These are phyloP conservation scores for Mastomys coucha DNA, from an alignment of 2,113 vertebrate genomes.

Conservation along the genomic window DNA sequence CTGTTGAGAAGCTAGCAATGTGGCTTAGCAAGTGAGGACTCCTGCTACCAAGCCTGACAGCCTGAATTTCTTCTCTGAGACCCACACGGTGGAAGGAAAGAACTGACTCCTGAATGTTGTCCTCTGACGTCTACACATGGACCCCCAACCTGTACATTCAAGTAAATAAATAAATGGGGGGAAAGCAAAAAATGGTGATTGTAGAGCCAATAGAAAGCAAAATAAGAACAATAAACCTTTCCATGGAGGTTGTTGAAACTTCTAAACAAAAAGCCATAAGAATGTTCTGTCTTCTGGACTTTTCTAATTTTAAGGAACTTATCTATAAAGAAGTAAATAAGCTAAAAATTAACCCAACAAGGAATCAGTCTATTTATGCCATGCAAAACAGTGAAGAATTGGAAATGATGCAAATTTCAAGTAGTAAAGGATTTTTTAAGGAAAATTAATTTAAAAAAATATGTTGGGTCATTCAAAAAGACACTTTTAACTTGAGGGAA, in stretches of 20 bases:
- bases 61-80: background rate
- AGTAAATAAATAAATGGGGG: background rate
- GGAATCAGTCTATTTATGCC: slow-evolving; percentile 2
- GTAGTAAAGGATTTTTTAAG: slow-evolving; percentile 34
- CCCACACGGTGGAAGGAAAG: background rate
- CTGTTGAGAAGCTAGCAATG: background rate
- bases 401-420: slow-evolving; percentile 34
- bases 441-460: slow-evolving; percentile 41
- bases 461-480: slow-evolving; percentile 9
- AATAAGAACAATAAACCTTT: slow-evolving; percentile 46
- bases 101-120: no score
- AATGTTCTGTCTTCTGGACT: slow-evolving; percentile 15
- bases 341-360: slow-evolving; percentile 37
- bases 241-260: background rate
- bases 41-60: background rate
- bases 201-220: background rate
- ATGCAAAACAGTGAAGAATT: background rate
- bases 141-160: background rate
- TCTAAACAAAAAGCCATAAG: slow-evolving; percentile 36
- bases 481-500: background rate
- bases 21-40: background rate
- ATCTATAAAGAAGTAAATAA: slow-evolving; percentile 53
- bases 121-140: background rate
- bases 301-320: slow-evolving; percentile 28
- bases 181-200: background rate